Conservation (phyloP, 2,888 invertebrate genomes). For the Tanytarsus gracilentus region DNA sequence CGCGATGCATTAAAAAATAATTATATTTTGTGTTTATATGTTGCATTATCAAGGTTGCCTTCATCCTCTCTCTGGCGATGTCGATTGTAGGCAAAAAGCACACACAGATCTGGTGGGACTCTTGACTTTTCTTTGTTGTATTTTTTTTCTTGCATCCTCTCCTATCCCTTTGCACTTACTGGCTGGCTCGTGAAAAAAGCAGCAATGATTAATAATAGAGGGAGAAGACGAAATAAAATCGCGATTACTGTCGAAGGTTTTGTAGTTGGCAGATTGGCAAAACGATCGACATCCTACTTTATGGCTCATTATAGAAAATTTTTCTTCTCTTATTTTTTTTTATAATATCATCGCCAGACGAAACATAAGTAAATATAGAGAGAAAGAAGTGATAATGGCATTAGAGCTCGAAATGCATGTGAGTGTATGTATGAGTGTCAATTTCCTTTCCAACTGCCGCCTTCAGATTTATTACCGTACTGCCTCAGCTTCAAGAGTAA, state of each 20-base stretch:
- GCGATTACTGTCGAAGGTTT: conserved; percentile 9
- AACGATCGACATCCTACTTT: conserved; percentile 28
- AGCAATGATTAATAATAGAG: conserved; percentile 1
- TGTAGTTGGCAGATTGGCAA: conserved; percentile 19
- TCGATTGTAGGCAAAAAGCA: too few species aligned
- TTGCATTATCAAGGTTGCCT: conserved; percentile 25
- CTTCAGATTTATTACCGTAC: conserved; percentile 8
- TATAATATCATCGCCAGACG: not conserved
- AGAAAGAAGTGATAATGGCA: conserved; percentile 25
- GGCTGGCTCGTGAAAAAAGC: too few species aligned
- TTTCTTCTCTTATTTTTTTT: conserved; percentile 2
- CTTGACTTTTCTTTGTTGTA: not conserved
- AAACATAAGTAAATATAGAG: not conserved
- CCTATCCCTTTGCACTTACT: too few species aligned
- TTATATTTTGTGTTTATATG: conserved; percentile 29
- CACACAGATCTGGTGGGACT: too few species aligned
- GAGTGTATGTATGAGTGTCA: not conserved
- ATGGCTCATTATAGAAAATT: conserved; percentile 22
- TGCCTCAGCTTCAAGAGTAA: too few species aligned
- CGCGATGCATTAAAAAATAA: conserved; percentile 16
- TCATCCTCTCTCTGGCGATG: not conserved
- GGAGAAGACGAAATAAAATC: conserved; percentile 4
- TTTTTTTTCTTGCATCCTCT: not conserved
- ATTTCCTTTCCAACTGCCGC: not conserved
- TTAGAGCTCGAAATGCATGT: not conserved